Conservation (phyloP, 2,888 invertebrate species). For the Micropterix aruncella region DNA sequence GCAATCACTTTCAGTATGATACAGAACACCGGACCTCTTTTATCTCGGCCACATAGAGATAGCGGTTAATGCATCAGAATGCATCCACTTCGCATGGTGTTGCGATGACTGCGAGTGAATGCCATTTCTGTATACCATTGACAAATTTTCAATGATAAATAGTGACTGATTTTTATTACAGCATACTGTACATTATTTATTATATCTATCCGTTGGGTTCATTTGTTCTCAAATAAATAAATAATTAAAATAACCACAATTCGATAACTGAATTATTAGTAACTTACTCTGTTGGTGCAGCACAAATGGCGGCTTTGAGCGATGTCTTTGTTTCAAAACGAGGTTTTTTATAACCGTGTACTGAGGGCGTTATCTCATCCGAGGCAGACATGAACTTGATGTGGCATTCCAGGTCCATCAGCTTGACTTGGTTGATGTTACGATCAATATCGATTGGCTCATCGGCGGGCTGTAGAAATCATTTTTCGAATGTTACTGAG, state of each 20-base stretch:
- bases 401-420: conserved; percentile 58
- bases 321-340: conserved; percentile 6
- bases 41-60: too few relatives aligned
- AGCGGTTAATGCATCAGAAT: too few relatives aligned
- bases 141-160: too few relatives aligned
- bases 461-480: conserved; percentile 21
- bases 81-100: too few relatives aligned
- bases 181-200: too few relatives aligned
- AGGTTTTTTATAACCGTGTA: conserved; percentile 2
- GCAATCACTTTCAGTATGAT: too few relatives aligned
- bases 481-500: too few relatives aligned
- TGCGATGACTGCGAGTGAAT: too few relatives aligned
- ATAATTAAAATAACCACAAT: neutral
- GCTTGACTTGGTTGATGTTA: conserved; percentile 36
- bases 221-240: conserved; percentile 1
- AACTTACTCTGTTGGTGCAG: conserved; percentile 8
- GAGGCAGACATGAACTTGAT: conserved; percentile 39
- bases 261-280: neutral
- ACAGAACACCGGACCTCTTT: too few relatives aligned
- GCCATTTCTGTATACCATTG: too few relatives aligned
- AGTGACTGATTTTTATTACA: too few relatives aligned
- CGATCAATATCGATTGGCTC: conserved; percentile 58
- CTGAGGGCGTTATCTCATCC: conserved; percentile 3
- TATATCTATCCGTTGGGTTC: too few relatives aligned
- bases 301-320: conserved; percentile 7